These are phyloP conservation scores for Arbacia lixula DNA, from an alignment of 53 echinoderm and acorn worm species.

Conservation along the genomic window DNA sequence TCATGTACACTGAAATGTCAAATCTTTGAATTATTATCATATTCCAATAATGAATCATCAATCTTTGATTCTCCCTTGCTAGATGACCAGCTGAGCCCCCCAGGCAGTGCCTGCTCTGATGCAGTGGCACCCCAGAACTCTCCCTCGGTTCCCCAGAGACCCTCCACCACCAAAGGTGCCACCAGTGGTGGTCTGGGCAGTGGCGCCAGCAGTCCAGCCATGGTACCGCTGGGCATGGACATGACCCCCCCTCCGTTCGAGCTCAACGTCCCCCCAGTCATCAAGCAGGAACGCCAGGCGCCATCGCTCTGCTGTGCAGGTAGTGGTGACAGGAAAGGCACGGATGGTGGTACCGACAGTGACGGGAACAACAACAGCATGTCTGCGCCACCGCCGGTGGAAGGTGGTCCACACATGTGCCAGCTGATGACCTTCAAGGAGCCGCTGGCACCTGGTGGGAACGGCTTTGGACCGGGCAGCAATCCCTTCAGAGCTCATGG, in stretches of 20 bases:
- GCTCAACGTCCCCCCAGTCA: slow-evolving; percentile 80
- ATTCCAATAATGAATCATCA: too few species aligned
- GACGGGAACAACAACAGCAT: slow-evolving; percentile 24
- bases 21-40: too few species aligned
- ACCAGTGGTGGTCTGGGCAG: slow-evolving; percentile 1
- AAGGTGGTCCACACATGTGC: slow-evolving; percentile 8
- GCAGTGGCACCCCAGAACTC: slow-evolving; percentile 53
- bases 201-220: slow-evolving; percentile 18
- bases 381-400: background rate
- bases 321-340: background rate
- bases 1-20: too few species aligned
- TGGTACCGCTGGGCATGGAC: slow-evolving; percentile 16
- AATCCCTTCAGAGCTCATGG: slow-evolving; percentile 55
- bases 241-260: slow-evolving; percentile 61
- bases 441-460: slow-evolving; percentile 59
- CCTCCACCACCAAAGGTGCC: background rate
- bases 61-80: too few species aligned
- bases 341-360: background rate
- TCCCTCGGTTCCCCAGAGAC: background rate
- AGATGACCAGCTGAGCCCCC: slow-evolving; percentile 44
- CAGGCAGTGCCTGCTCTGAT: slow-evolving; percentile 33
- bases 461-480: slow-evolving; percentile 35
- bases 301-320: slow-evolving; percentile 36
- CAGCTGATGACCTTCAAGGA: slow-evolving; percentile 70
- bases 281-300: slow-evolving; percentile 81